Evolutionary conservation across 2,797 vertebrate genomes (phyloP), one percentile per base, ranked within the genome.

Genomic region (Eospalax fontanierii): DNA sequence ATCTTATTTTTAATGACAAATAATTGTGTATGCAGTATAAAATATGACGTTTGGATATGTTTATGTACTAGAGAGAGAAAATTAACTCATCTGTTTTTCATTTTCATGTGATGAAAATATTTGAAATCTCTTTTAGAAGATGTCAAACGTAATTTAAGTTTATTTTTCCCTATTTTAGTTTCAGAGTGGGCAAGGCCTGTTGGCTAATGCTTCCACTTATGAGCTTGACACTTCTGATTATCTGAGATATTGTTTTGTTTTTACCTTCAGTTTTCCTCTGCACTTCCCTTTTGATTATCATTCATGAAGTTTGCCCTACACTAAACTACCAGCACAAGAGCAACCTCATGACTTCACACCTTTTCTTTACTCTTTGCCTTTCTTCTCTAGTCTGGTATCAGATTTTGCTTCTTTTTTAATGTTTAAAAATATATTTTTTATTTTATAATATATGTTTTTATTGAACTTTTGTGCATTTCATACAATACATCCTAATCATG

Each of bases 201-300:
- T 89, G 21, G 9, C 71, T 85, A 82, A 78, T 14, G 15, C 40
- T 81, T 79, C 10, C 2, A 57, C 73, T 94, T 83, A n/a, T 43
- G 30, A 70, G 70, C 14, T 92, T 82, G 50, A 79, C 26, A 35
- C 4, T 73, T 22, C 94, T 61, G 24, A 26, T 85, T 28, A 73
- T 66, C 93, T 76, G 30, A 95, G 16, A 85, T 10, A n/a, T 33
- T 4, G 28, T 87, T 46, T 91, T 73, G 7, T 84, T 91, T 91
- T 81, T 92, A 24, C 10, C 40, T 91, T 90, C 33, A 76, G 30
- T 87, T 65, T 95, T 89, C 21, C 30, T 63, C n/a, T 78, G 28
- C 3, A 74, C 28, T 78, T 89, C 4, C 35, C 68, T 82, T 87
- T 68, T 26, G 10, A 24, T 46, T 79, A 28, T 22, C 6, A 66